Conservation (phyloP, 2,113 vertebrate species). For the Brachypteracias leptosomus region DNA sequence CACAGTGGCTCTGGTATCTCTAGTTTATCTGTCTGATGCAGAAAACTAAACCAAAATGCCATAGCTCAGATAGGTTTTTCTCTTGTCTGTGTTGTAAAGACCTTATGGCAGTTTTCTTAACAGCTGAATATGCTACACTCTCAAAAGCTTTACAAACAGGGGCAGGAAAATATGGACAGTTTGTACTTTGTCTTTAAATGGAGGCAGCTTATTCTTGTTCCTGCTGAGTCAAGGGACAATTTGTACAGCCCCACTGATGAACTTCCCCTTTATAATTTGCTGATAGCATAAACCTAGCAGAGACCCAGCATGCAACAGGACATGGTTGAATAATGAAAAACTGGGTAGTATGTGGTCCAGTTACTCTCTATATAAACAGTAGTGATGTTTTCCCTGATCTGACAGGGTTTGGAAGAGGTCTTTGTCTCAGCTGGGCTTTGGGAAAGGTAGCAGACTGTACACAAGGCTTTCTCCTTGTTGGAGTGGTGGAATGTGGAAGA, state of each 20-base stretch:
- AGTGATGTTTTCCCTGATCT: neutral
- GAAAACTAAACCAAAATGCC: neutral
- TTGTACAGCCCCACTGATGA: neutral
- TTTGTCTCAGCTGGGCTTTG: neutral
- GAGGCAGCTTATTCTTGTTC: neutral
- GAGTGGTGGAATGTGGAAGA: neutral
- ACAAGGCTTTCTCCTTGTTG: neutral
- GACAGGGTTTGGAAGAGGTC: neutral
- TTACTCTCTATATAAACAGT: neutral
- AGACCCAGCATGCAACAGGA: neutral
- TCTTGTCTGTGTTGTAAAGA: neutral
- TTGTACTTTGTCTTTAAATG: neutral
- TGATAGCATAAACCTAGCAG: neutral
- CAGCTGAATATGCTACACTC: neutral
- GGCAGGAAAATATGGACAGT: neutral
- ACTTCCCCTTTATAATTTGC: neutral
- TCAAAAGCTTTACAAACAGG: neutral
- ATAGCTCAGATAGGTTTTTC: neutral
- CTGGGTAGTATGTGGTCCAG: neutral
- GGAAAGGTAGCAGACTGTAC: neutral
- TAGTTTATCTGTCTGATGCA: neutral
- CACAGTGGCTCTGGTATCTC: neutral
- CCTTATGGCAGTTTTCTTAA: neutral
- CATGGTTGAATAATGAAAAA: neutral
- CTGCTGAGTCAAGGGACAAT: neutral